phyloP scores from a whole-genome alignment of 2,888 invertebrate genomes.

The Erpobdella octoculata region DNA sequence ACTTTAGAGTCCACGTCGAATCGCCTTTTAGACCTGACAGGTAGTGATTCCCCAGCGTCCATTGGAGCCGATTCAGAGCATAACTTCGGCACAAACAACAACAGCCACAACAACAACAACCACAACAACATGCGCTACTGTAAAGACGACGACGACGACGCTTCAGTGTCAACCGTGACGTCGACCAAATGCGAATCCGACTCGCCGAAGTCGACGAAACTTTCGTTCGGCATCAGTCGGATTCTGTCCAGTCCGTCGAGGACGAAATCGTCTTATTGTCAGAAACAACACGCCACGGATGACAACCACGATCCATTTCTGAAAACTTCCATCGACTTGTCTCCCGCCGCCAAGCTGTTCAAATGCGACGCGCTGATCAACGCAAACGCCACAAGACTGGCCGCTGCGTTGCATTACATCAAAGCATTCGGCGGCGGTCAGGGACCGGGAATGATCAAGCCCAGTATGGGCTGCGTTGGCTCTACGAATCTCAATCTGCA shows the following conservation, averaged over 20 bases:
- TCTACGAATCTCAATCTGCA: background rate
- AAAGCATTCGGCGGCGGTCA: constrained; percentile 7
- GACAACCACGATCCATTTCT: background rate
- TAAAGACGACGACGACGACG: background rate
- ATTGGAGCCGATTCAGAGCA: background rate
- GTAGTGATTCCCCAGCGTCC: background rate
- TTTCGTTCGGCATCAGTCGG: constrained; percentile 26
- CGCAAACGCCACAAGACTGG: constrained; percentile 6
- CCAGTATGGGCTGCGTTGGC: background rate
- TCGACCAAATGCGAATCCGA: background rate
- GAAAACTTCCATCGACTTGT: background rate
- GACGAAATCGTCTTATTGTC: background rate
- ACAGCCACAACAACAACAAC: background rate
- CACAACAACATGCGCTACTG: background rate
- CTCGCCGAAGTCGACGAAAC: constrained; percentile 14
- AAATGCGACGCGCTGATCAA: constrained; percentile 9
- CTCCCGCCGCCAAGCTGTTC: background rate
- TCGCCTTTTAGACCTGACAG: background rate
- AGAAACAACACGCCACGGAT: background rate
- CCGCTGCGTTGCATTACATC: constrained; percentile 17
- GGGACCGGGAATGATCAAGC: background rate
- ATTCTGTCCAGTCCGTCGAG: constrained; percentile 20
- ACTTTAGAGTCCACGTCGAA: background rate
- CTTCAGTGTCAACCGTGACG: background rate
- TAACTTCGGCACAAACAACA: background rate